These are phyloP conservation scores for Cantharis flavilabris DNA, from an alignment of 2,888 invertebrate species.

Conservation along the genomic window DNA sequence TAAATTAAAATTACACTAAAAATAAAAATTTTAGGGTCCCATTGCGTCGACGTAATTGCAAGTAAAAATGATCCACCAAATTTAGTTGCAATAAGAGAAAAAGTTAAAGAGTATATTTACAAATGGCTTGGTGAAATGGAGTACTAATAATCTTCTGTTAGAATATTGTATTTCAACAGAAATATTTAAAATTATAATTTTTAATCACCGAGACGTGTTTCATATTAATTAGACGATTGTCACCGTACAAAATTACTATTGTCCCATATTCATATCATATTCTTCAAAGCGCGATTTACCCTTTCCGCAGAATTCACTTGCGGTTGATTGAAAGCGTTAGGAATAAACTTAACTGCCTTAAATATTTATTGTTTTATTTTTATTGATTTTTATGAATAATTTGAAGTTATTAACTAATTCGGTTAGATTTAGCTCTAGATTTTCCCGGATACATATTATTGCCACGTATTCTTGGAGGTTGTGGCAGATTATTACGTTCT, in stretches of 20 bases:
- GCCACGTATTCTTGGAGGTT: slow-evolving; percentile 3
- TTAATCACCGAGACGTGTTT: no score
- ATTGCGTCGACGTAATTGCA: neutral
- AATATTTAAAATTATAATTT: no score
- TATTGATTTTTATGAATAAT: neutral
- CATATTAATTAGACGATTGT: no score
- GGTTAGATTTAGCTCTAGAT: neutral
- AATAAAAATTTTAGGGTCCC: neutral
- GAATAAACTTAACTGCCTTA: neutral
- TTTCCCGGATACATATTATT: slow-evolving; percentile 9
- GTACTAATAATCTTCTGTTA: no score
- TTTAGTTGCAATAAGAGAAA: neutral
- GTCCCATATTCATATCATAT: no score
- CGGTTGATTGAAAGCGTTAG: no score
- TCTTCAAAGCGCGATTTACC: no score
- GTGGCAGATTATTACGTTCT: slow-evolving; percentile 52
- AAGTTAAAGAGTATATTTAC: neutral
- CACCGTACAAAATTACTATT: no score
- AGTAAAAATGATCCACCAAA: neutral
- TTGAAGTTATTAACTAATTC: neutral
- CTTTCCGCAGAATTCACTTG: no score
- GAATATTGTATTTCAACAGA: no score
- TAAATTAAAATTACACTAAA: no score
- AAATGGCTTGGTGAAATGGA: slow-evolving; percentile 8
- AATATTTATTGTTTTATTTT: neutral